A percentile compares a stretch with the other conserved stretches of the same genome.
Evolutionary conservation across 1,140 invertebrate genomes (phyloP).

Genomic region (Varroa destructor): DNA sequence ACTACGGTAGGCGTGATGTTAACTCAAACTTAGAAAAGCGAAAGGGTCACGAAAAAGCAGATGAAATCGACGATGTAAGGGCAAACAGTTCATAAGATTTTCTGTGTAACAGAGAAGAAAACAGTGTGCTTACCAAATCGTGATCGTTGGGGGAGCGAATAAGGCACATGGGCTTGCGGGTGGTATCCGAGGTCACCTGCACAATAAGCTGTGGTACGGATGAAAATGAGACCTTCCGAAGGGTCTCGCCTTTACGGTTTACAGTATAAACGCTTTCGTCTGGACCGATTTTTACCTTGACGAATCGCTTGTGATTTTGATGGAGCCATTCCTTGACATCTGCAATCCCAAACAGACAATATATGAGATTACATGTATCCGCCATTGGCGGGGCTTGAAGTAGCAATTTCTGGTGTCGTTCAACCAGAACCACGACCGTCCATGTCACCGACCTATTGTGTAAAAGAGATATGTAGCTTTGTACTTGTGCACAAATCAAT

Average conservation of each 20-base stretch:
- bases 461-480: too few species aligned
- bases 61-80: too few species aligned
- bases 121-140: constrained; percentile 52
- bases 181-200: constrained; percentile 48
- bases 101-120: too few species aligned
- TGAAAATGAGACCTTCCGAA: constrained; percentile 60
- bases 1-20: neutral
- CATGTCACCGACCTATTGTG: too few species aligned
- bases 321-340: constrained; percentile 87
- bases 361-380: neutral
- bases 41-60: too few species aligned
- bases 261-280: constrained; percentile 62
- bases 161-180: constrained; percentile 61
- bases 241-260: constrained; percentile 72
- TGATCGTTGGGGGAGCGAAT: constrained; percentile 79
- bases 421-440: too few species aligned
- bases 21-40: neutral
- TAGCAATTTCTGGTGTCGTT: too few species aligned
- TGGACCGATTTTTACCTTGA: constrained; percentile 63
- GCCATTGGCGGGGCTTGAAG: too few species aligned
- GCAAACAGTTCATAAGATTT: too few species aligned
- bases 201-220: constrained; percentile 60
- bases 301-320: constrained; percentile 73
- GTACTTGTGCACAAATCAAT: too few species aligned
- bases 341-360: constrained; percentile 18